phyloP scores from a whole-genome alignment of 2,797 vertebrate species.

The Nyctibius grandis region DNA sequence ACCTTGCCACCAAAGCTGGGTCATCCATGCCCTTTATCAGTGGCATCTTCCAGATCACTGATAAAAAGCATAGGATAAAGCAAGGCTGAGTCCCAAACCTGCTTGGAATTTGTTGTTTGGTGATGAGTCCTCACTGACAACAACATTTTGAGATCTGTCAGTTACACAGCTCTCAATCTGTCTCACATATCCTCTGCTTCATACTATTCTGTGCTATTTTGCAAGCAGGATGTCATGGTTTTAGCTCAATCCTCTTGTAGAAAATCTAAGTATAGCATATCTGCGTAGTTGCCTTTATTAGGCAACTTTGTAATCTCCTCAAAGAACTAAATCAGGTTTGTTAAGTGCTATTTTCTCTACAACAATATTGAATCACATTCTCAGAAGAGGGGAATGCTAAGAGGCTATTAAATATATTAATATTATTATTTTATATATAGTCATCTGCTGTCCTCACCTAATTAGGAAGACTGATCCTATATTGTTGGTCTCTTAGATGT shows the following conservation, averaged over 20 bases:
- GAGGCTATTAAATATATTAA: background rate
- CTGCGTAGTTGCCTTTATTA: conserved; percentile 62
- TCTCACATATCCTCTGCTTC: conserved; percentile 40
- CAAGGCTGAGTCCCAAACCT: background rate
- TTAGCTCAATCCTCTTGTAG: conserved; percentile 51
- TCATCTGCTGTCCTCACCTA: background rate
- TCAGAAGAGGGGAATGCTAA: background rate
- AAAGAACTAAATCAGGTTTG: conserved; percentile 48
- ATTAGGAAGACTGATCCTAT: background rate
- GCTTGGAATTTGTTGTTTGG: background rate
- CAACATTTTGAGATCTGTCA: conserved; percentile 56
- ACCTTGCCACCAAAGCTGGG: background rate
- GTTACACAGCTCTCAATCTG: conserved; percentile 57
- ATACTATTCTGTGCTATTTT: conserved; percentile 59
- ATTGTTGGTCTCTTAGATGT: background rate
- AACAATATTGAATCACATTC: conserved; percentile 47
- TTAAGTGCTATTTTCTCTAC: conserved; percentile 51
- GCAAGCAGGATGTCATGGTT: conserved; percentile 51
- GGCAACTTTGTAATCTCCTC: conserved; percentile 49
- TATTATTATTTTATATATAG: background rate
- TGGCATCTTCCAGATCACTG: background rate
- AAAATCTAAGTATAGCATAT: conserved; percentile 60
- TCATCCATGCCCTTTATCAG: background rate
- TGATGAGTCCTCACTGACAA: conserved; percentile 39
- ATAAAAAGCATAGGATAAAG: background rate